A percentile compares a stretch with the other conserved stretches of the same genome.
Evolutionary conservation across 2,113 vertebrate species (phyloP).

Genomic region (Nycticryphes semicollaris): DNA sequence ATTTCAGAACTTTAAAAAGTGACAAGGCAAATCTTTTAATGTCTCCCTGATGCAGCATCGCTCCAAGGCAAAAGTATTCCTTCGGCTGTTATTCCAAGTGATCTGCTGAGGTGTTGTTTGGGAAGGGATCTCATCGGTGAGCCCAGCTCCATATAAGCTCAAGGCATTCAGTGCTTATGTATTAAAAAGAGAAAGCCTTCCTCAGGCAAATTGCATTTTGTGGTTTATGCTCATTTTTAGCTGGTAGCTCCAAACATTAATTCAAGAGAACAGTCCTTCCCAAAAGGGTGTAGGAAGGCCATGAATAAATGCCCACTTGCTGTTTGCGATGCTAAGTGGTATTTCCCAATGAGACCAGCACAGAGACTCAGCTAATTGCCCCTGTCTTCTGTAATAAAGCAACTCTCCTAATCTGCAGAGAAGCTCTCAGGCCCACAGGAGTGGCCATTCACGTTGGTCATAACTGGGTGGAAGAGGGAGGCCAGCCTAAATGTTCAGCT

Average conservation of each 20-base stretch:
- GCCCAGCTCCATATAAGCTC: background rate
- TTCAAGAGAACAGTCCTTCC: background rate
- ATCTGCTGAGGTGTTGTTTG: background rate
- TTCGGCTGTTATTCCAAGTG: background rate
- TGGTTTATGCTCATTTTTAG: background rate
- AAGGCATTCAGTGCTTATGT: background rate
- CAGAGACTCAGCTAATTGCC: background rate
- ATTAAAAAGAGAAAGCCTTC: background rate
- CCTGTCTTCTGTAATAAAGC: background rate
- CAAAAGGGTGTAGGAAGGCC: background rate
- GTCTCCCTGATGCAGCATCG: background rate
- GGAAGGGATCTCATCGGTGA: background rate
- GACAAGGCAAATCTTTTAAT: background rate
- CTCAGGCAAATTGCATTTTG: background rate
- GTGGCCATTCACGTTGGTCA: background rate
- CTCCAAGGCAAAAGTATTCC: background rate
- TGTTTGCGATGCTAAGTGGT: background rate
- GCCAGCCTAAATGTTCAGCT: background rate
- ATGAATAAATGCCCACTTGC: slow-evolving; percentile 1
- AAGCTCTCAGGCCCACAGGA: background rate
- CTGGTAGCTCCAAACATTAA: background rate
- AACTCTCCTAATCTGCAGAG: background rate
- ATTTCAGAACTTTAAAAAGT: background rate
- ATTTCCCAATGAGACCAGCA: background rate
- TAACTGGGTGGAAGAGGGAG: background rate